A percentile compares a stretch with the other conserved stretches of the same genome.
phyloP scores from a whole-genome alignment of 2,797 vertebrate species.

The Diceros bicornis region DNA sequence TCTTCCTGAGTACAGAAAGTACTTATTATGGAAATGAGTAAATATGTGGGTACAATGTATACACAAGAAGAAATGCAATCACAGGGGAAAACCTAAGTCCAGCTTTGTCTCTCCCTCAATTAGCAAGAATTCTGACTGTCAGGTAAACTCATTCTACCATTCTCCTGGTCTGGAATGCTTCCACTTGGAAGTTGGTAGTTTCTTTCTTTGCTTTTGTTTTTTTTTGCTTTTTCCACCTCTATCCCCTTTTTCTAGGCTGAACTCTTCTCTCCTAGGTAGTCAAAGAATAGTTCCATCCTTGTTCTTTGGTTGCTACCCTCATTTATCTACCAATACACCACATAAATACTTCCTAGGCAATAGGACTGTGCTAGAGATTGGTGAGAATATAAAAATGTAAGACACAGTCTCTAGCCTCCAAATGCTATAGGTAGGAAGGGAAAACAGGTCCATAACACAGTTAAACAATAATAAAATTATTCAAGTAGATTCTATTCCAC shows the following conservation, averaged over 20 bases:
- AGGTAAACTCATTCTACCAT: background rate
- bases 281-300: background rate
- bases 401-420: background rate
- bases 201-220: background rate
- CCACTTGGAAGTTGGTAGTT: background rate
- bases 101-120: background rate
- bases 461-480: background rate
- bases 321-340: background rate
- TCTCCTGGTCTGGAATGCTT: background rate
- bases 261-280: background rate
- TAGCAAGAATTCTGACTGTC: conserved; percentile 13
- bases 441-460: background rate
- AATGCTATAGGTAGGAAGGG: background rate
- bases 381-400: background rate
- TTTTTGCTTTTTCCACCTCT: background rate
- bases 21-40: background rate
- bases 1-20: background rate
- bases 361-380: background rate
- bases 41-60: background rate
- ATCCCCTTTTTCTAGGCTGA: background rate
- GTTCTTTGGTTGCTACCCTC: background rate
- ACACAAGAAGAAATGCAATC: background rate
- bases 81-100: background rate
- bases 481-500: background rate
- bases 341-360: background rate